Base-by-base conservation (phyloP, 2,888 invertebrate species). In the Drosophila pegasa region DNA sequence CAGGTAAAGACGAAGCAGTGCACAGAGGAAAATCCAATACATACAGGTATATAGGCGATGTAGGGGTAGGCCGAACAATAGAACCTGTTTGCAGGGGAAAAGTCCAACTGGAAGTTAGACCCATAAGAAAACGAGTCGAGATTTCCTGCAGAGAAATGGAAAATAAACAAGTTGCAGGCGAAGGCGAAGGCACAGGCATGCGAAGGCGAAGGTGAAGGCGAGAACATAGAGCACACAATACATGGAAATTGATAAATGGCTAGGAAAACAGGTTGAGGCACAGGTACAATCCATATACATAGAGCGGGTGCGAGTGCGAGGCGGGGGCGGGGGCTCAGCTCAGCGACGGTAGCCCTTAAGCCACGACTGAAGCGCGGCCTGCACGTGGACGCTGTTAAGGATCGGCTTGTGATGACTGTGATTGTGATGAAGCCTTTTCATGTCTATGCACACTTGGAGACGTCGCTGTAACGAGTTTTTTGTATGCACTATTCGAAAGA, bases 81-180 rank as follows among this genome's bases (percentile, higher is more conserved):
- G 82, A 85, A 85, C 87, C 85, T 84, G 85, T 87, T 85, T 87
- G 78, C 45, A 75, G 82, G 81, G 87, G 80, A 85, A 45, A 85
- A 87, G 51, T 85, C 84, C 83, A 85, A 85, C 85, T 85, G 68
- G 87, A 85, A 75, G 64, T 50, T 55, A 59, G 55, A 33, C 84
- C 68, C 75, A 83, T 78, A 78, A 77, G 80, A 80, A 69, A 69
- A 59, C 40, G 37, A 37, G 72, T 72, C 56, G 87, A 83, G 87
- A 84, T 84, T 84, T 84, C 87, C 84, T 86, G 74, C 74, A 76
- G 68, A 71, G 78, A 80, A 86, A 80, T 82, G 78, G 78, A 86
- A 84, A 84, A 76, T 74, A 83, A 78, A 80, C 80, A 67, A 57
- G 61, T 40, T 47, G 35, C 56, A 50, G 35, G 40, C 50, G 18